These are phyloP conservation scores for Seriola quinqueradiata DNA, from an alignment of 2,113 vertebrate genomes.

Conservation along the genomic window DNA sequence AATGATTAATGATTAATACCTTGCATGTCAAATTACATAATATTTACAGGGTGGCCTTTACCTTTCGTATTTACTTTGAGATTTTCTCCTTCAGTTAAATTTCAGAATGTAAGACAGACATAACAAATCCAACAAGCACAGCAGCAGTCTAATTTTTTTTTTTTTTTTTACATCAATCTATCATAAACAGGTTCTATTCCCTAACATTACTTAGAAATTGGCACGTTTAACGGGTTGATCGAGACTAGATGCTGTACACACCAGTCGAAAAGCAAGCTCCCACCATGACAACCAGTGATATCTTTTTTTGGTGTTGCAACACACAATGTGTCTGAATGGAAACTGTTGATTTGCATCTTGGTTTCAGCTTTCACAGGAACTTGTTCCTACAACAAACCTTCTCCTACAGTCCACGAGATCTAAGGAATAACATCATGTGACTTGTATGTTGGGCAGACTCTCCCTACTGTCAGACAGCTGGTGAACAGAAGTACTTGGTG, in stretches of 20 bases:
- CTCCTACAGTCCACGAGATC: neutral
- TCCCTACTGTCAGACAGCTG: conserved; percentile 2
- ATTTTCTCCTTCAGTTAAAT: too few species aligned
- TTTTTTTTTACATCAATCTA: neutral
- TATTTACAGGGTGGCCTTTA: neutral
- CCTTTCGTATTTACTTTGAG: neutral
- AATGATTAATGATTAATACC: neutral
- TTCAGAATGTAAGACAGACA: neutral
- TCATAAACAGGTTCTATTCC: neutral
- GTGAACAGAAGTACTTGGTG: neutral
- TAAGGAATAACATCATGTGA: conserved; percentile 54
- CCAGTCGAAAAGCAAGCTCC: neutral
- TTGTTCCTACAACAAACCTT: conserved; percentile 19
- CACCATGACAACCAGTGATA: neutral
- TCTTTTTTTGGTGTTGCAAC: neutral
- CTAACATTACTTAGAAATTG: neutral
- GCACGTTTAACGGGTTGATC: neutral
- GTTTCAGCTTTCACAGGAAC: conserved; percentile 6
- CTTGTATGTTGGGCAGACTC: conserved; percentile 12
- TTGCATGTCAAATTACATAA: neutral
- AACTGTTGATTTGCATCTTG: neutral
- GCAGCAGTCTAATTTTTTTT: neutral
- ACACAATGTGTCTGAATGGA: neutral
- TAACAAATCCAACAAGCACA: neutral
- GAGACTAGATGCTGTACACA: neutral